Base-by-base conservation (phyloP, 2,888 invertebrate species). In the Galerucella pusilla region DNA sequence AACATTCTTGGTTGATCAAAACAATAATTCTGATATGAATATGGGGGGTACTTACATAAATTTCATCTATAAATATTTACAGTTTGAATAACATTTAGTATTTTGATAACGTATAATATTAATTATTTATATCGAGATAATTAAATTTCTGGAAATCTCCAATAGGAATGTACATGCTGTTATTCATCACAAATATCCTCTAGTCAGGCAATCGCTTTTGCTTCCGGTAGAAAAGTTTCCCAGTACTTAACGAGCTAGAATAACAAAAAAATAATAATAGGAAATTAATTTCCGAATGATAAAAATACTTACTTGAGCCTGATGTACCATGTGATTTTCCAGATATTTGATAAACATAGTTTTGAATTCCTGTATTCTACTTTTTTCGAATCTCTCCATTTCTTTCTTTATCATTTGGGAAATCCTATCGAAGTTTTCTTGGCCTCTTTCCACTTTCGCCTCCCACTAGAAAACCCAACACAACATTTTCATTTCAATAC, bases 181-280 rank as follows among this genome's bases (percentile, higher is more conserved):
- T 88, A 87, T 85, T 88, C 87, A 74, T 84, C 80, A 74, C 84
- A 84, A 57, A 87, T 79, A 78, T 87, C 87, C 82, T 87, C 87
- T 84, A 86, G 87, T 94, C 93, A 96, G 89, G 93, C 94, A 87
- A 97, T 96, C 80, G 96, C 94, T 86, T 96, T 95, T 28, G 98
- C 98, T 88, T 97, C 97, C 0, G 98, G 98, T 81, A 97, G 90
- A 89, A 99, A 99, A 28, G 95, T 93, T 88, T 99, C 98, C 99
- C 98, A 98, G 87, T 95, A 94, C 86, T 96, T 95, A 81, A 96
- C 94, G 61, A 97, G 90, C 94, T 97, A 91, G 61, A 87, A 61
- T 7, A 88, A 74, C 42, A 20, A 42, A 54, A 45, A n/a, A 35
- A 35, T 11, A 0, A 49, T 1, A 49, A 49, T 42, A 42, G 7